Percentiles rank a stretch among this genome's conserved stretches.
Evolutionary conservation across 2,888 invertebrate genomes (phyloP).

Genomic region (Drosophila cracens): DNA sequence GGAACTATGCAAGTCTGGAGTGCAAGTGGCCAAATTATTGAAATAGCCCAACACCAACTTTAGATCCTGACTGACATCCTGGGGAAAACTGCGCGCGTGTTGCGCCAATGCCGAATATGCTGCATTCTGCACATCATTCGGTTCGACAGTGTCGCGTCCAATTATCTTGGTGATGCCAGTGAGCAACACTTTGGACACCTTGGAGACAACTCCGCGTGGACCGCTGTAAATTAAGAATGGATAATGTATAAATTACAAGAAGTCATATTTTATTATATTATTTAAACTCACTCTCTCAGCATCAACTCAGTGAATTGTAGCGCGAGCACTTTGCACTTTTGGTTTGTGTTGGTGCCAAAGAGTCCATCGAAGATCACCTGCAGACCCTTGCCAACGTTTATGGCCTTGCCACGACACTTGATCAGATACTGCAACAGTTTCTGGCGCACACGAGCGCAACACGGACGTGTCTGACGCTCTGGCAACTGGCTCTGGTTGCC

Average conservation of each 20-base stretch:
- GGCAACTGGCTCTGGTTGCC: slow-evolving; percentile 86
- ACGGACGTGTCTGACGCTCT: slow-evolving; percentile 91
- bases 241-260: not conserved
- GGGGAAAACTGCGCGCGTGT: slow-evolving; percentile 86
- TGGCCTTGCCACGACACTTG: slow-evolving; percentile 89
- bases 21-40: slow-evolving; percentile 81
- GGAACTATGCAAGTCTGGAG: slow-evolving; percentile 87
- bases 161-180: slow-evolving; percentile 84
- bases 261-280: not conserved
- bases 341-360: slow-evolving; percentile 93
- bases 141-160: slow-evolving; percentile 82
- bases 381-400: slow-evolving; percentile 92
- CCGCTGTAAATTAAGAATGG: slow-evolving; percentile 66
- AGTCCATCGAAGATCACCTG: slow-evolving; percentile 96
- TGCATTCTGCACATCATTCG: slow-evolving; percentile 85
- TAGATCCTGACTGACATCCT: slow-evolving; percentile 89
- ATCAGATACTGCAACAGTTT: slow-evolving; percentile 94
- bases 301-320: slow-evolving; percentile 93
- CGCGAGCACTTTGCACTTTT: slow-evolving; percentile 92
- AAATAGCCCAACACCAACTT: slow-evolving; percentile 84
- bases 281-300: slow-evolving; percentile 89
- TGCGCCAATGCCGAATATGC: slow-evolving; percentile 84
- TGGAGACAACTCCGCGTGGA: slow-evolving; percentile 82
- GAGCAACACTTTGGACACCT: slow-evolving; percentile 83
- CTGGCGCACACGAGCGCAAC: slow-evolving; percentile 92